A percentile compares a stretch with the other conserved stretches of the same genome.
phyloP scores from a whole-genome alignment of 2,888 invertebrate species.

The Brachyptera risi region DNA sequence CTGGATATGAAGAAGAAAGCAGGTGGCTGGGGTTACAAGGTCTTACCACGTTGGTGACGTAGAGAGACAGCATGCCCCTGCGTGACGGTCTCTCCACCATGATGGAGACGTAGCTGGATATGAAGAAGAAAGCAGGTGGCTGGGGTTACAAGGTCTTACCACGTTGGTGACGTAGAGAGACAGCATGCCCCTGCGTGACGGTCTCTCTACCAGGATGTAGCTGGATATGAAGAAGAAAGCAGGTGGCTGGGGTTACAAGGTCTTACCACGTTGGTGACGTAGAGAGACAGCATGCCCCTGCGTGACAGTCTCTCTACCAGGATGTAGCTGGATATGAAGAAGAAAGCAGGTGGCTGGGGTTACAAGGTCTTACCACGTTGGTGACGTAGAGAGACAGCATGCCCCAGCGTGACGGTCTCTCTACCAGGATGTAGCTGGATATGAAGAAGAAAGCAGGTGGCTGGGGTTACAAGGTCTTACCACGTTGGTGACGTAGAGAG shows the following conservation, averaged over 20 bases:
- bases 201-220: constrained; percentile 70
- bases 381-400: constrained; percentile 75
- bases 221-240: constrained; percentile 67
- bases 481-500: constrained; percentile 78
- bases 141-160: too few relatives aligned
- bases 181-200: constrained; percentile 66
- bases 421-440: constrained; percentile 69
- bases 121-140: too few relatives aligned
- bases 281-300: constrained; percentile 67
- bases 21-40: too few relatives aligned
- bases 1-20: constrained; percentile 67
- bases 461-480: too few relatives aligned
- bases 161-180: constrained; percentile 80
- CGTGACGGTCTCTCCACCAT: constrained; percentile 71
- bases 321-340: constrained; percentile 68
- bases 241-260: too few relatives aligned
- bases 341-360: too few relatives aligned
- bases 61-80: constrained; percentile 67
- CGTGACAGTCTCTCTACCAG: constrained; percentile 71
- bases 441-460: too few relatives aligned
- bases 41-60: constrained; percentile 75
- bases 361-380: constrained; percentile 72
- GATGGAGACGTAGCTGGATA: constrained; percentile 69
- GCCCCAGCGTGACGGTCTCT: constrained; percentile 68
- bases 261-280: constrained; percentile 75